phyloP scores from a whole-genome alignment of 1,140 invertebrate species.

The Armadillidium nasatum region DNA sequence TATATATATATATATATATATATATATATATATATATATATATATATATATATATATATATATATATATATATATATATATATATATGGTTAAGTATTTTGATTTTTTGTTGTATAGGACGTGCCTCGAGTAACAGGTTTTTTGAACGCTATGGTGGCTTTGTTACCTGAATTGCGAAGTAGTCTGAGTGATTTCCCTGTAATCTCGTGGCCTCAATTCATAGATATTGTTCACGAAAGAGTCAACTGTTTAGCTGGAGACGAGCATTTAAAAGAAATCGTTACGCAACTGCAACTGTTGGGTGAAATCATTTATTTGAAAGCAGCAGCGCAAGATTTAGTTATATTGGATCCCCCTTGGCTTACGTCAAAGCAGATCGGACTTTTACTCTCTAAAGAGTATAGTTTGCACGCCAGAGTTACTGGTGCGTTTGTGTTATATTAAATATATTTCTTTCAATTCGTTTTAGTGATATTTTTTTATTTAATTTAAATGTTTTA shows the following conservation, averaged over 20 bases:
- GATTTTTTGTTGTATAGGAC: constrained; percentile 47
- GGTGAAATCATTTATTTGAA: constrained; percentile 61
- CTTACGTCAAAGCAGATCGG: constrained; percentile 67
- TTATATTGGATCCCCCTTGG: constrained; percentile 70
- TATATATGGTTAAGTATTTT: too few relatives aligned
- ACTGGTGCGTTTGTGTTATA: constrained; percentile 52
- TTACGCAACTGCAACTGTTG: constrained; percentile 64
- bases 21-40: constrained; percentile 16
- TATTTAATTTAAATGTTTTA: neutral
- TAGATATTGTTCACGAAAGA: constrained; percentile 58
- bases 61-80: neutral
- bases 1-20: neutral
- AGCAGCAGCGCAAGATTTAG: constrained; percentile 58
- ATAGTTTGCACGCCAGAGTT: constrained; percentile 60
- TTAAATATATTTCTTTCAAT: neutral
- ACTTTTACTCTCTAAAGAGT: constrained; percentile 64
- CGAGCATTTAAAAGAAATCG: constrained; percentile 61
- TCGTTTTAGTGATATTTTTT: neutral
- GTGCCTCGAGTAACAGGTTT: constrained; percentile 60
- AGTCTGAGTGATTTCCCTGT: constrained; percentile 60
- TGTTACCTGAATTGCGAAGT: constrained; percentile 57
- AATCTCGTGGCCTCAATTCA: constrained; percentile 62
- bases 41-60: constrained; percentile 16
- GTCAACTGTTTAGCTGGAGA: constrained; percentile 67
- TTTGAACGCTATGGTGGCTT: constrained; percentile 58